Percentiles rank a stretch among this genome's conserved stretches.
phyloP scores from a whole-genome alignment of 2,797 vertebrate genomes.

The Sciurus vulgaris region DNA sequence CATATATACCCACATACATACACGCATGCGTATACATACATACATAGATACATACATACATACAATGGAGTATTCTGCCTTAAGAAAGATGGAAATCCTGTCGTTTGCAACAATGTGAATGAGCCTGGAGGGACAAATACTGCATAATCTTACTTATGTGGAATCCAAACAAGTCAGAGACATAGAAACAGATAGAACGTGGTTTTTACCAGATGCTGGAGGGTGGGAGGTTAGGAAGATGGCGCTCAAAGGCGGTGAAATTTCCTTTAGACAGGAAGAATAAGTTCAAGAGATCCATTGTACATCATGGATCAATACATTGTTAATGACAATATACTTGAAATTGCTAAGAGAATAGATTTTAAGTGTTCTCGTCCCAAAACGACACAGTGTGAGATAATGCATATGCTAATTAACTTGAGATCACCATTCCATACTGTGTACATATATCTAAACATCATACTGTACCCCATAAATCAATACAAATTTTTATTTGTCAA shows the following conservation, averaged over 20 bases:
- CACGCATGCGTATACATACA: too few species aligned
- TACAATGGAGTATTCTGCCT: too few species aligned
- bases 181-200: not conserved
- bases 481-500: not conserved
- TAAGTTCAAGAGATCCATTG: not conserved
- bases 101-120: not conserved
- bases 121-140: not conserved
- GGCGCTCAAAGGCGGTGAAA: not conserved
- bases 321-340: not conserved
- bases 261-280: not conserved
- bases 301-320: too few species aligned
- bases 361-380: not conserved
- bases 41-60: too few species aligned
- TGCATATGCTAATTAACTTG: not conserved
- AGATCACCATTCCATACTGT: not conserved
- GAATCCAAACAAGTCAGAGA: not conserved
- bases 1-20: too few species aligned
- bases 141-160: not conserved
- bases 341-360: not conserved
- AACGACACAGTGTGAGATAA: not conserved
- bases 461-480: not conserved
- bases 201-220: not conserved
- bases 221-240: not conserved
- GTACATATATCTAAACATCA: not conserved
- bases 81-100: too few species aligned